Conservation (phyloP, 30 jellyfish, hydroid and myxozoan genomes). For the Chrysaora quinquecirrha region DNA sequence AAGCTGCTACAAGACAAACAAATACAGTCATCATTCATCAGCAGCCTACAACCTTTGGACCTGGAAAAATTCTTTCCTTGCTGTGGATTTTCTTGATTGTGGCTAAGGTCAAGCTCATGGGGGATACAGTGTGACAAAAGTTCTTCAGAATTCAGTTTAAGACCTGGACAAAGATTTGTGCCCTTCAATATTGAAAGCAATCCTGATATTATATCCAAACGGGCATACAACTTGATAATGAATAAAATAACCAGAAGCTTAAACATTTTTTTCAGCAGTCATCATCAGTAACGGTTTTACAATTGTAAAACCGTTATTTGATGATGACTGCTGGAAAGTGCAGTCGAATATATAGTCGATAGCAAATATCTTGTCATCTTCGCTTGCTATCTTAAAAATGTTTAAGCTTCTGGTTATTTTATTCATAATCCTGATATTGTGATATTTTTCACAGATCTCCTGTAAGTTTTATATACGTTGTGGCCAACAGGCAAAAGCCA, state of each 20-base stretch:
- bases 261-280: no score
- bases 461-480: not conserved
- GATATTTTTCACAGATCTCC: slow-evolving; percentile 21
- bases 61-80: slow-evolving; percentile 10
- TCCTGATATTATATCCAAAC: slow-evolving; percentile 15
- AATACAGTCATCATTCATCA: not conserved
- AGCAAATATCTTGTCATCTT: no score
- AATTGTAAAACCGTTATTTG: no score
- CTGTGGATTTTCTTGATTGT: slow-evolving; percentile 4
- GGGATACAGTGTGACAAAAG: slow-evolving; percentile 25
- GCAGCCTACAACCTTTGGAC: slow-evolving; percentile 21
- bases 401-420: no score
- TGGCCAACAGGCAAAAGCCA: slow-evolving; percentile 33
- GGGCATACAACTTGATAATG: no score
- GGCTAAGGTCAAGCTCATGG: slow-evolving; percentile 19
- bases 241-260: no score
- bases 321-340: no score
- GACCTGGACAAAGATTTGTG: slow-evolving; percentile 23
- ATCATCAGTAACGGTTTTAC: no score
- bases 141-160: slow-evolving; percentile 13
- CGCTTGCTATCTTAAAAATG: no score
- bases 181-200: not conserved
- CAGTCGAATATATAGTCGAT: no score
- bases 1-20: slow-evolving; percentile 1
- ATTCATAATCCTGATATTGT: slow-evolving; percentile 19